Evolutionary conservation across 2,113 vertebrate species (phyloP).

Genomic region (Tachysurus fulvidraco): DNA sequence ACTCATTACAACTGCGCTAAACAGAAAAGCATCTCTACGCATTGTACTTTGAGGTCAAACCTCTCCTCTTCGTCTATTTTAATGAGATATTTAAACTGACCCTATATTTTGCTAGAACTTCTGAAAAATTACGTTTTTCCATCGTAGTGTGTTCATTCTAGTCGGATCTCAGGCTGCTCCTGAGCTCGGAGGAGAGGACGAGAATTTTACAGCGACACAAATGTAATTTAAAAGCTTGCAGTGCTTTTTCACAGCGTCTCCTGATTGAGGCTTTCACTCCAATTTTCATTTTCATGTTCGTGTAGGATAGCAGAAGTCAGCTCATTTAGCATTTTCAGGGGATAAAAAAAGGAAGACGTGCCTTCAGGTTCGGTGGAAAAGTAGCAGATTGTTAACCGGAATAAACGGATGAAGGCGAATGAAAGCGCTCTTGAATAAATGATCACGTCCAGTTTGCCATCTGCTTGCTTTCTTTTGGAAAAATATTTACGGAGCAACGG

Average conservation of each 20-base stretch:
- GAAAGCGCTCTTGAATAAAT: not conserved
- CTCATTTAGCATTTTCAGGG: too few relatives aligned
- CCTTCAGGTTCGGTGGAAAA: not conserved
- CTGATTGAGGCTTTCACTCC: slow-evolving; percentile 16
- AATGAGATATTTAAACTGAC: not conserved
- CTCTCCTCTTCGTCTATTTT: not conserved
- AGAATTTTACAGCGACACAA: not conserved
- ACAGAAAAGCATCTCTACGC: not conserved
- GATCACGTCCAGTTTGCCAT: not conserved
- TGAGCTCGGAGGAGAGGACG: not conserved
- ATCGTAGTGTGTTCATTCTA: not conserved
- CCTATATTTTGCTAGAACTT: not conserved
- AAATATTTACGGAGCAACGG: not conserved
- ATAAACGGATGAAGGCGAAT: not conserved
- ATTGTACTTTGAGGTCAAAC: not conserved
- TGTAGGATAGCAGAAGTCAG: not conserved
- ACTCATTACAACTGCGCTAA: not conserved
- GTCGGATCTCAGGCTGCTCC: not conserved
- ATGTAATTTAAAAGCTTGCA: not conserved
- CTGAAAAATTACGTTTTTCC: not conserved
- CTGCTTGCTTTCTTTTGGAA: not conserved
- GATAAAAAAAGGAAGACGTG: not conserved
- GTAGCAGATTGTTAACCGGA: not conserved
- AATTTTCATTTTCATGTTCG: not conserved
- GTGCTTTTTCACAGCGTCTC: not conserved